phyloP scores from a whole-genome alignment of 2,797 vertebrate species.

The Ceryle rudis region DNA sequence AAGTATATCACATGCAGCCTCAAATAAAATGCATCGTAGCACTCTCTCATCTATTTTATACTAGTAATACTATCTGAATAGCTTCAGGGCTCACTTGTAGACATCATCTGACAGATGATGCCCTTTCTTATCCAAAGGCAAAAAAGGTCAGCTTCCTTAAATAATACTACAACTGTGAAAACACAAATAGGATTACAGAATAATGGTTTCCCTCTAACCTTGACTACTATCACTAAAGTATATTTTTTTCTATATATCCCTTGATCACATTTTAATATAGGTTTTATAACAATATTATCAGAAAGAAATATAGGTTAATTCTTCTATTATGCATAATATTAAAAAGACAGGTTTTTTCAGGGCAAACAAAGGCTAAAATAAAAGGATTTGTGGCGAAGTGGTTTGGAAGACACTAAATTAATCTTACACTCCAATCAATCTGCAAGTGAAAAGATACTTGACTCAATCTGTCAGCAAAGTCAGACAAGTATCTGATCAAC shows the following conservation, averaged over 20 bases:
- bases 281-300: not conserved
- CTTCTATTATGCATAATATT: conserved; percentile 1
- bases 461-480: conserved; percentile 48
- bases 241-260: not conserved
- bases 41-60: not conserved
- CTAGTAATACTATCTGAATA: not conserved
- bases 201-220: not conserved
- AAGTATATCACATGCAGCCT: not conserved
- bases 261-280: not conserved
- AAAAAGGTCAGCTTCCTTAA: not conserved
- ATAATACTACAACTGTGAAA: not conserved
- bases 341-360: conserved; percentile 24
- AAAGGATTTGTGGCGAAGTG: conserved; percentile 47
- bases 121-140: not conserved
- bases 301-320: not conserved
- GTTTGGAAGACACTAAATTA: conserved; percentile 54
- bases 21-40: not conserved
- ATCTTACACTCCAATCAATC: conserved; percentile 52
- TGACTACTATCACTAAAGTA: not conserved
- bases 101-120: not conserved
- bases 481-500: conserved; percentile 59
- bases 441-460: conserved; percentile 49
- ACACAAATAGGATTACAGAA: not conserved
- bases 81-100: not conserved
- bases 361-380: conserved; percentile 15